These are phyloP conservation scores for Tenthredo mesomela DNA, from an alignment of 2,888 invertebrate species.

Conservation along the genomic window DNA sequence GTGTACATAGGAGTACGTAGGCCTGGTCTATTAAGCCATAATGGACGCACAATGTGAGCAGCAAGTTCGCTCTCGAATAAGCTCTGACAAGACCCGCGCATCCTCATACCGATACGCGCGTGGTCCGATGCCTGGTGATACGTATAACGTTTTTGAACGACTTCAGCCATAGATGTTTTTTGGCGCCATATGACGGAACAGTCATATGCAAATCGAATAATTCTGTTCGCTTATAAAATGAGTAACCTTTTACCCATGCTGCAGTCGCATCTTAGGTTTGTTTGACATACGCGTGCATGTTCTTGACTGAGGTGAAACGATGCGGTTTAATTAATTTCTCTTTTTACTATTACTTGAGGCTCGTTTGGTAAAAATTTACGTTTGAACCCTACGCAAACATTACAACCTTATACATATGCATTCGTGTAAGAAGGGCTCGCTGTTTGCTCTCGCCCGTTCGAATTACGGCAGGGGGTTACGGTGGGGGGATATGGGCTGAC, in stretches of 20 bases:
- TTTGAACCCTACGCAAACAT: background rate
- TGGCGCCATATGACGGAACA: background rate
- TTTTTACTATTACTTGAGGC: background rate
- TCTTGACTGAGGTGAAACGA: background rate
- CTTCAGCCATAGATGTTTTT: background rate
- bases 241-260: background rate
- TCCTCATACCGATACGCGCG: slow-evolving; percentile 34
- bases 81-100: slow-evolving; percentile 63
- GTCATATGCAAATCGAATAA: background rate
- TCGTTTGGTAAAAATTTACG: background rate
- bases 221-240: background rate
- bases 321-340: background rate
- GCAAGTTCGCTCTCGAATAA: slow-evolving; percentile 66
- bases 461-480: slow-evolving; percentile 2
- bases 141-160: background rate
- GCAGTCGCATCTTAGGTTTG: background rate
- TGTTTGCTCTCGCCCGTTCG: slow-evolving; percentile 33
- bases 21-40: slow-evolving; percentile 72
- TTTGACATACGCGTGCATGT: background rate
- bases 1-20: slow-evolving; percentile 60
- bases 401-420: background rate
- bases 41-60: slow-evolving; percentile 74
- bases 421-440: slow-evolving; percentile 26
- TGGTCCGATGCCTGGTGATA: slow-evolving; percentile 14
- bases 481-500: slow-evolving; percentile 36